phyloP scores from a whole-genome alignment of 2,888 invertebrate genomes.

The Apotomis turbidana region DNA sequence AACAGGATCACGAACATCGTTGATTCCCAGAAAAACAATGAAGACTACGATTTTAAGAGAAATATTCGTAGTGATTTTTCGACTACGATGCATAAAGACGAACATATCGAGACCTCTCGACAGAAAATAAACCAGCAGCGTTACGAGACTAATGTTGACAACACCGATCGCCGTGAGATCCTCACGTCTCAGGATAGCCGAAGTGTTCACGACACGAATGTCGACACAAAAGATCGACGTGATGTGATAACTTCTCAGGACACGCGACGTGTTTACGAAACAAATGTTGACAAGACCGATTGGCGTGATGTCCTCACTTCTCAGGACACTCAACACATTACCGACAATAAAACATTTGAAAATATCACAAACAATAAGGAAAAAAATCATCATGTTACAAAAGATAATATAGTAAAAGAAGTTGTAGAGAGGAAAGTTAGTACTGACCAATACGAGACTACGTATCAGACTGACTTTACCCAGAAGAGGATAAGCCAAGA shows the following conservation, averaged over 20 bases:
- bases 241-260: conserved; percentile 48
- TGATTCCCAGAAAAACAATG: conserved; percentile 68
- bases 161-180: conserved; percentile 50
- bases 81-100: conserved; percentile 35
- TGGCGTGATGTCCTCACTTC: conserved; percentile 48
- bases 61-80: conserved; percentile 53
- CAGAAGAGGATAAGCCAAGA: conserved; percentile 85
- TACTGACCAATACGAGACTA: conserved; percentile 83
- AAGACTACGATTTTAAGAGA: conserved; percentile 64
- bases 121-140: conserved; percentile 29
- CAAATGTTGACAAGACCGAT: conserved; percentile 51
- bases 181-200: conserved; percentile 47
- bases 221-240: conserved; percentile 50
- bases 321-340: conserved; percentile 46
- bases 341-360: conserved; percentile 54
- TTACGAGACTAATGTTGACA: conserved; percentile 48
- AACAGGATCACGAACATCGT: conserved; percentile 61
- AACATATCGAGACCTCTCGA: conserved; percentile 34
- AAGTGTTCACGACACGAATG: conserved; percentile 47
- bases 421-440: conserved; percentile 61
- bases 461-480: conserved; percentile 84
- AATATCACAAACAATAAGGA: conserved; percentile 55
- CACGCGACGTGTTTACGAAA: conserved; percentile 45
- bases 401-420: conserved; percentile 60
- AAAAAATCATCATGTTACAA: conserved; percentile 53